phyloP scores from a whole-genome alignment of 1,140 invertebrate species.

The Proales similis region DNA sequence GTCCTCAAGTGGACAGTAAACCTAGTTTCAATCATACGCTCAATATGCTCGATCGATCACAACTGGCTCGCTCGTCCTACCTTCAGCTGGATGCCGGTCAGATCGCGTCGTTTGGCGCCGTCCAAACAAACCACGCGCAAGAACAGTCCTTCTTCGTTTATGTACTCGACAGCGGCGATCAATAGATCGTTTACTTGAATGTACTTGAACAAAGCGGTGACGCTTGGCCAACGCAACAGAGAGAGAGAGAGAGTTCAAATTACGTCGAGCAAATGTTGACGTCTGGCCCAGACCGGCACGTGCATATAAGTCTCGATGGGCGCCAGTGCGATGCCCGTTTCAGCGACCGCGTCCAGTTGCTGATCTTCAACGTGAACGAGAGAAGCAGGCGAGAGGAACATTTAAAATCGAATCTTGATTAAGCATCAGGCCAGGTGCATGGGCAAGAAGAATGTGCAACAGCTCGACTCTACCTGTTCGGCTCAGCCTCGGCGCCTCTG shows the following conservation, averaged over 20 bases:
- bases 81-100: not conserved
- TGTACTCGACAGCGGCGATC: not conserved
- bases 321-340: no score
- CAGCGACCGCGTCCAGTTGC: no score
- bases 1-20: not conserved
- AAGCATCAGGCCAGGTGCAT: no score
- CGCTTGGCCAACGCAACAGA: not conserved
- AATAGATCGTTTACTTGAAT: not conserved
- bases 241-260: not conserved
- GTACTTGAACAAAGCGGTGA: not conserved
- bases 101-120: not conserved
- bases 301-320: conserved; percentile 1
- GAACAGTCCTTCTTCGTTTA: not conserved
- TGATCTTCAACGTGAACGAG: no score
- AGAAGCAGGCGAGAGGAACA: no score
- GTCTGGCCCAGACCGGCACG: not conserved
- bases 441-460: no score
- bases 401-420: no score
- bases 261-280: not conserved
- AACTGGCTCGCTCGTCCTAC: not conserved
- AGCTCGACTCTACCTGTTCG: no score
- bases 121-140: conserved; percentile 5
- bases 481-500: no score
- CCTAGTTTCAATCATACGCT: not conserved
- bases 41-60: not conserved